These are phyloP conservation scores for Daubentonia madagascariensis DNA, from an alignment of 2,113 vertebrate species.

Conservation along the genomic window DNA sequence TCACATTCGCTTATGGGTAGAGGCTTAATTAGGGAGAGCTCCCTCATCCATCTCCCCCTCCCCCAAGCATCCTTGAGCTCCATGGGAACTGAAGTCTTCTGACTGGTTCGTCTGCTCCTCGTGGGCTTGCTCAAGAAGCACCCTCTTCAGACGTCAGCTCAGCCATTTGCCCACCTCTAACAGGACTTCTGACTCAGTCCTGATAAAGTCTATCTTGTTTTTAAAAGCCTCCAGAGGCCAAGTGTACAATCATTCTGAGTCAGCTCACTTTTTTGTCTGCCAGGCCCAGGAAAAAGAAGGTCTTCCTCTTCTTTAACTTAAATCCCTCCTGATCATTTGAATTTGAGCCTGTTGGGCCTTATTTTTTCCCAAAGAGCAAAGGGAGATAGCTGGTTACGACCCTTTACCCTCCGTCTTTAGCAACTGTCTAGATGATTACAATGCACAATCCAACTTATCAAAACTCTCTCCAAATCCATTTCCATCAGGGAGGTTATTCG, in stretches of 20 bases:
- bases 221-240: neutral
- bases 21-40: slow-evolving; percentile 70
- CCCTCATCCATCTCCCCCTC: slow-evolving; percentile 12
- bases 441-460: neutral
- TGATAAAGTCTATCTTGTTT: neutral
- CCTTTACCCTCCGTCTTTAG: neutral
- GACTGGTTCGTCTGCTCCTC: neutral
- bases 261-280: neutral
- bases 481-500: neutral
- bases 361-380: slow-evolving; percentile 7
- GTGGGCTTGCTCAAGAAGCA: neutral
- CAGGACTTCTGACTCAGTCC: neutral
- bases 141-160: neutral
- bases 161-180: neutral
- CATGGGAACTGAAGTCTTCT: neutral
- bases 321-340: neutral
- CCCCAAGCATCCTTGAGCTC: slow-evolving; percentile 50
- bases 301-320: neutral
- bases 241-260: neutral
- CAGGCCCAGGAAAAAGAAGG: neutral
- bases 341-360: neutral
- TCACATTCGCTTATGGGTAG: slow-evolving; percentile 53
- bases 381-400: neutral
- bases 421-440: neutral
- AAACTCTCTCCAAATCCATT: neutral